Evolutionary conservation across 2,888 invertebrate genomes (phyloP), one percentile per base, ranked within the genome.

Genomic region (Tanaodytes sp.): DNA sequence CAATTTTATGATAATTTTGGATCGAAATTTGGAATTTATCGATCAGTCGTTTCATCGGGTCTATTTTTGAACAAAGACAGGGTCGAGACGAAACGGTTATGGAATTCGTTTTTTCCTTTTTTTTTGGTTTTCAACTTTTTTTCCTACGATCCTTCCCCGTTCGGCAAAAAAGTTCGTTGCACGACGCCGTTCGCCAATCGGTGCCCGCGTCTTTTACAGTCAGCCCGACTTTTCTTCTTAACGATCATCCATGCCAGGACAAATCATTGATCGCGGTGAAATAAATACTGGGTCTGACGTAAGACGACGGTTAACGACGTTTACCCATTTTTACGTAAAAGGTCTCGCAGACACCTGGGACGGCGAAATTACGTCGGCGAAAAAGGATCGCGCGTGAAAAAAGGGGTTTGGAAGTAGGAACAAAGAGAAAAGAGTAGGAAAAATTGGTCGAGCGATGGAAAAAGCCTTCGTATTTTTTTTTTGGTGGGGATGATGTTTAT

Each of bases 321-420:
- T 64, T 64, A 66, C 64, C 67, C 73, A 61, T 52, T 72, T 74
- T 67, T 66, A 55, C 68, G 69, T 70, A 75, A 75, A 75, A 73
- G 67, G 69, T 55, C 18, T 4, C 23, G 20, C 18, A 39, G 19
- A 36, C 72, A 68, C 68, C 71, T 72, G 72, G 66, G 46, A 55
- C 23, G 9, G 14, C 45, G 55, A 61, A 43, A 20, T 54, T 48
- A 16, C 5, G 31, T 70, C 62, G 63, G 68, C 52, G 20, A 15
- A 65, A 62, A 65, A 20, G 45, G 55, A 59, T 30, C 48, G 42
- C 54, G 36, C 23, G 23, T 23, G 23, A 23, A 23, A 23, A 23
- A 23, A 8, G 23, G 23, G 23, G 4, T 23, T n/a, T n/a, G n/a
- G n/a, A n/a, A n/a, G n/a, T n/a, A n/a, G n/a, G n/a, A n/a, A n/a